A percentile compares a stretch with the other conserved stretches of the same genome.
These are phyloP conservation scores for Melanaphis sacchari DNA, from an alignment of 1,140 invertebrate species.

Conservation along the genomic window DNA sequence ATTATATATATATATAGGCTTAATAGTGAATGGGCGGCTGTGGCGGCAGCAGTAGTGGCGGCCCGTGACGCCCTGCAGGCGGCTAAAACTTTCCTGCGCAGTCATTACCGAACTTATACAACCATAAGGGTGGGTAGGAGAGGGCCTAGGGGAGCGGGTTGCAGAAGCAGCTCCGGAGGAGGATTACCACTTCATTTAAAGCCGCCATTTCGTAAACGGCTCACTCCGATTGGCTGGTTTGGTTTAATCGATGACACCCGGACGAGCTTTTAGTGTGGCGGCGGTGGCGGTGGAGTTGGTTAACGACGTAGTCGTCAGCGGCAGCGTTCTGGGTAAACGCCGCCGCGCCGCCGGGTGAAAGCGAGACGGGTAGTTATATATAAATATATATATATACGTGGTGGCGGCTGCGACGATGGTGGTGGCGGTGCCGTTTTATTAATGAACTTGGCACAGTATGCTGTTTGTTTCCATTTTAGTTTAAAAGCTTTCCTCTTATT, in stretches of 20 bases:
- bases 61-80: constrained; percentile 24
- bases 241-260: constrained; percentile 57
- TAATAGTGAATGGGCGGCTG: neutral
- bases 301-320: constrained; percentile 35
- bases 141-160: neutral
- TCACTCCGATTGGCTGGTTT: constrained; percentile 49
- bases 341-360: neutral
- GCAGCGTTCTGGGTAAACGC: constrained; percentile 27
- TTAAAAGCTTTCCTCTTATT: constrained; percentile 56
- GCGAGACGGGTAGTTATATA: neutral
- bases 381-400: too few relatives aligned
- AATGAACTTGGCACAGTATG: constrained; percentile 58
- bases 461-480: constrained; percentile 58
- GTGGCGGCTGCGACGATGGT: neutral
- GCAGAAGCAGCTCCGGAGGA: neutral
- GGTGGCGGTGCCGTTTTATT: constrained; percentile 52
- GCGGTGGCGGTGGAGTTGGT: constrained; percentile 1
- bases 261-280: constrained; percentile 48
- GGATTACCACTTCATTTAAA: constrained; percentile 47
- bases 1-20: neutral
- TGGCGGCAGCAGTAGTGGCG: constrained; percentile 15
- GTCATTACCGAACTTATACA: constrained; percentile 36
- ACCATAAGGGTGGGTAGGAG: too few relatives aligned
- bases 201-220: constrained; percentile 54
- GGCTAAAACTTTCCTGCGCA: constrained; percentile 37